Percentiles rank a stretch among this genome's conserved stretches.
These are phyloP conservation scores for Sitobion miscanthi DNA, from an alignment of 1,140 invertebrate genomes.

Conservation along the genomic window DNA sequence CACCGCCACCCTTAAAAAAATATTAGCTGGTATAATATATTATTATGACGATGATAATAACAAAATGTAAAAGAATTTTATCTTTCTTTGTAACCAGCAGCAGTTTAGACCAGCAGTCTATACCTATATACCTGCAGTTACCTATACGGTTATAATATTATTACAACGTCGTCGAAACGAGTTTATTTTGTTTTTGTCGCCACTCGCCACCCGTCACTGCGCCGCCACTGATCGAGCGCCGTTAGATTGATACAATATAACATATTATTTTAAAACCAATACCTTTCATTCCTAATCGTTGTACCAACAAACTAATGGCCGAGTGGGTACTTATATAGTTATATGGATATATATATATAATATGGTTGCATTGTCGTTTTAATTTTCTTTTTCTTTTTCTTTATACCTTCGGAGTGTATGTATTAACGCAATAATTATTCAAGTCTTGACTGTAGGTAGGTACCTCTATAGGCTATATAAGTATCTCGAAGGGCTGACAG, in stretches of 20 bases:
- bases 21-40: neutral
- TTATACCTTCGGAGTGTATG: neutral
- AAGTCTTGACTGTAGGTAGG: neutral
- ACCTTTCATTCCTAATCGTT: neutral
- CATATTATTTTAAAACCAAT: neutral
- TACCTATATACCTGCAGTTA: neutral
- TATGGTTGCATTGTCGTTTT: neutral
- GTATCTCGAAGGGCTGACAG: neutral
- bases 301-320: neutral
- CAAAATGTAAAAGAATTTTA: conserved; percentile 5
- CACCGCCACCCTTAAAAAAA: conserved; percentile 5
- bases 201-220: neutral
- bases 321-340: neutral
- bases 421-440: neutral
- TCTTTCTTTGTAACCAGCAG: neutral
- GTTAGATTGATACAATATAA: neutral
- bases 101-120: neutral
- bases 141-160: neutral
- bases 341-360: neutral
- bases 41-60: neutral
- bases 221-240: neutral
- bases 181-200: conserved; percentile 23
- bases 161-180: neutral
- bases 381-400: neutral
- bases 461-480: too few relatives aligned